Evolutionary conservation across 2,797 vertebrate genomes (phyloP).

Genomic region (Myotis vivesi): DNA sequence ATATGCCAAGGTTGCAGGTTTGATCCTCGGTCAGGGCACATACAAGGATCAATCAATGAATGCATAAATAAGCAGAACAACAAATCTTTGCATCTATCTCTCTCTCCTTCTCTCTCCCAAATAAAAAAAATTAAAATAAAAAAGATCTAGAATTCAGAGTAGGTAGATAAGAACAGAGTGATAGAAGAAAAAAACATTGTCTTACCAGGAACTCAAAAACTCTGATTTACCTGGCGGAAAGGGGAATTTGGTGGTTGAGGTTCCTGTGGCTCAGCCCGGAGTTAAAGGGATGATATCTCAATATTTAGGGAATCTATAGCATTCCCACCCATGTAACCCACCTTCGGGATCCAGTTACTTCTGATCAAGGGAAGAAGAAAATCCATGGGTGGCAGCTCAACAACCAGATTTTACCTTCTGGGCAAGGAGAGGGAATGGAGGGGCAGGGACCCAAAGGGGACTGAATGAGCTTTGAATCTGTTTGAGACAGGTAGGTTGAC

Average conservation of each 20-base stretch:
- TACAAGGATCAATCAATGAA: background rate
- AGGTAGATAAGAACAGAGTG: background rate
- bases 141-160: background rate
- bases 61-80: background rate
- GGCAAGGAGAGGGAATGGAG: background rate
- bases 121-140: background rate
- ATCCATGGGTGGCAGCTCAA: background rate
- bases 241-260: background rate
- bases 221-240: background rate
- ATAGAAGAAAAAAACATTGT: background rate
- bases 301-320: background rate
- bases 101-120: background rate
- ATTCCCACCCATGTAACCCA: background rate
- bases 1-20: background rate
- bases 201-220: background rate
- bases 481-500: background rate
- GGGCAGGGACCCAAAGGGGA: background rate
- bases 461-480: background rate
- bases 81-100: background rate
- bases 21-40: background rate
- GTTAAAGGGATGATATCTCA: background rate
- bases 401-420: background rate
- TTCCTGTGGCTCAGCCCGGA: background rate
- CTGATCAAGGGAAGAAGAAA: conserved; percentile 50
- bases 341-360: conserved; percentile 21